Base-by-base conservation (phyloP, 2,888 invertebrate species). In the Horisme vitalbata region DNA sequence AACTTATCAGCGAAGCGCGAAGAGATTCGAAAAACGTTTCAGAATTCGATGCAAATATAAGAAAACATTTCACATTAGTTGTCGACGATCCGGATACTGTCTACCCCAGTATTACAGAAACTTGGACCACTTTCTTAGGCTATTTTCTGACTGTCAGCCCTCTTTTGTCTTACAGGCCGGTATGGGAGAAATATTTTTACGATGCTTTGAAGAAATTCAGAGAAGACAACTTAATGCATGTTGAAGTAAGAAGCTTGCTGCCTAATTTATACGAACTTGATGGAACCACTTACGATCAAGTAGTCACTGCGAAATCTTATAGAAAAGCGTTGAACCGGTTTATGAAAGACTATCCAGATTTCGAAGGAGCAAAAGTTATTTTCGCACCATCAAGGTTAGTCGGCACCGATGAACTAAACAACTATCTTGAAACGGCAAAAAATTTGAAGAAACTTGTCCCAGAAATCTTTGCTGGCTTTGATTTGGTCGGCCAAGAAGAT, bases 401-500 rank as follows among this genome's bases (percentile, higher is more conserved):
- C 0, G 67, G 88, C 8, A 57, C 60, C 0, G 45, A 61, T 0
- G 69, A 76, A 0, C 63, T 93, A 1, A 68, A 75, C 0, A 58
- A 70, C 0, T 92, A 93, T 59, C 69, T 94, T 26, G 36, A 62
- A 28, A 48, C 75, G 13, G 83, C 83, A 1, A 70, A 58, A 38
- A 57, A 56, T 21, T 71, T 92, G 10, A 90, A 91, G 70, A 63
- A 61, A 0, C 68, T 79, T 5, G 92, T 92, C 71, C 93, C 95
- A 0, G 88, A 93, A 8, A 91, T 93, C 47, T 85, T 96, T 24
- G 94, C 93, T 13, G 96, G 96, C 4, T 95, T 96, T 57, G 96
- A 96, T 82, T 85, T 96, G 46, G 95, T 96, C 0, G 95, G 95
- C 0, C 94, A 94, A 64, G 96, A 96, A 72, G 95, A 96, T 63